These are phyloP conservation scores for Carettochelys insculpta DNA, from an alignment of 2,113 vertebrate species.

Conservation along the genomic window DNA sequence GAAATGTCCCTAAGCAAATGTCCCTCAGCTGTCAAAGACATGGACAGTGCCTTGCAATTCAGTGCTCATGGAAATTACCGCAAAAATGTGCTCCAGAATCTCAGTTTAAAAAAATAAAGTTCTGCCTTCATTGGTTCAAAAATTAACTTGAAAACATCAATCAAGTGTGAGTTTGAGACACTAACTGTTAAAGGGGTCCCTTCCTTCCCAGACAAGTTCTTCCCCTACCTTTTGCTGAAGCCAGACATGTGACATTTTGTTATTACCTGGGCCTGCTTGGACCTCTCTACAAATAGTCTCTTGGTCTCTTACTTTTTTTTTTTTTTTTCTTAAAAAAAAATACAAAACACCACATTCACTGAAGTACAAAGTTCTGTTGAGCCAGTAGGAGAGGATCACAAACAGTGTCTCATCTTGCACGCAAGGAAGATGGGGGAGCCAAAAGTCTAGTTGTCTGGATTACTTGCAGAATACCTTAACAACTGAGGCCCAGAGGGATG, in stretches of 20 bases:
- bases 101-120: background rate
- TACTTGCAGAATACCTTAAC: background rate
- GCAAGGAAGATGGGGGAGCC: background rate
- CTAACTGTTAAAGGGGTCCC: background rate
- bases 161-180: background rate
- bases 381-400: background rate
- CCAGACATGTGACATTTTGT: background rate
- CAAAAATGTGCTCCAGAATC: too few relatives aligned
- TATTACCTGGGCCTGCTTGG: background rate
- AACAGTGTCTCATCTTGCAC: background rate
- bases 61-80: too few relatives aligned
- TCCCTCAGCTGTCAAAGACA: background rate
- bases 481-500: background rate
- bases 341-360: background rate
- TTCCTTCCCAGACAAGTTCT: background rate
- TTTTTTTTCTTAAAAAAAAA: too few relatives aligned
- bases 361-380: background rate
- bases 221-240: background rate
- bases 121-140: background rate
- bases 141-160: background rate
- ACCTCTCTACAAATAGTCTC: background rate
- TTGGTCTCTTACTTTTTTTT: background rate
- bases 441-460: background rate
- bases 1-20: background rate
- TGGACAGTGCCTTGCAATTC: too few relatives aligned